Conservation (phyloP, 53 echinoderm and acorn worm species). For the Echinometra lucunter region DNA sequence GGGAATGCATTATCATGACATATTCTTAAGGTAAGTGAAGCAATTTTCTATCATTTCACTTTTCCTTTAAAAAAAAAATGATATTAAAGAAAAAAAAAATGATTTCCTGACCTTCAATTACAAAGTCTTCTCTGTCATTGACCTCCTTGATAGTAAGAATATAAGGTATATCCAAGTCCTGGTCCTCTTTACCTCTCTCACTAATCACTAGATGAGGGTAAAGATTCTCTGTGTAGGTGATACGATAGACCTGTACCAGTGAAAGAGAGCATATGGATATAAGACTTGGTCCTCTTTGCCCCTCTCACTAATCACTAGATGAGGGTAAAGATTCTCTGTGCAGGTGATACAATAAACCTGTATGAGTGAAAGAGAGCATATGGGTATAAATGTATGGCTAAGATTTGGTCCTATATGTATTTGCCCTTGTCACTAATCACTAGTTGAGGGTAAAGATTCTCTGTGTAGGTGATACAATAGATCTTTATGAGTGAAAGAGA, state of each 20-base stretch:
- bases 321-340: slow-evolving; percentile 77
- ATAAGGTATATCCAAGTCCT: slow-evolving; percentile 72
- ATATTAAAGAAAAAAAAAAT: too few relatives aligned
- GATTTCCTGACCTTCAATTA: slow-evolving; percentile 68
- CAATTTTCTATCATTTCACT: too few relatives aligned
- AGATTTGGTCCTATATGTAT: slow-evolving; percentile 65
- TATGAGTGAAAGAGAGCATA: neutral
- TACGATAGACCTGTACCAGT: slow-evolving; percentile 78
- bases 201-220: slow-evolving; percentile 78
- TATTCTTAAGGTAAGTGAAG: too few relatives aligned
- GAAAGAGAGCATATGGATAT: neutral
- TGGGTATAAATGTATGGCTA: too few relatives aligned
- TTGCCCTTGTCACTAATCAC: slow-evolving; percentile 78
- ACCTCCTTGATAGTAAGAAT: slow-evolving; percentile 82
- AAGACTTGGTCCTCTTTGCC: slow-evolving; percentile 76
- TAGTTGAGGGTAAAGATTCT: slow-evolving; percentile 77
- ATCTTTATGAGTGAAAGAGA: slow-evolving; percentile 59
- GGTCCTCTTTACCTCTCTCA: slow-evolving; percentile 75
- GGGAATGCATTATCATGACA: neutral
- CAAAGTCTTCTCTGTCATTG: slow-evolving; percentile 82
- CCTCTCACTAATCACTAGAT: slow-evolving; percentile 76
- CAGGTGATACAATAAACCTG: slow-evolving; percentile 87
- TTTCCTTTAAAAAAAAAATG: too few relatives aligned
- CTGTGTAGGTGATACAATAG: slow-evolving; percentile 81
- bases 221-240: slow-evolving; percentile 79